Evolutionary conservation across 2,888 invertebrate genomes (phyloP).

Genomic region (Idaea dimidiata): DNA sequence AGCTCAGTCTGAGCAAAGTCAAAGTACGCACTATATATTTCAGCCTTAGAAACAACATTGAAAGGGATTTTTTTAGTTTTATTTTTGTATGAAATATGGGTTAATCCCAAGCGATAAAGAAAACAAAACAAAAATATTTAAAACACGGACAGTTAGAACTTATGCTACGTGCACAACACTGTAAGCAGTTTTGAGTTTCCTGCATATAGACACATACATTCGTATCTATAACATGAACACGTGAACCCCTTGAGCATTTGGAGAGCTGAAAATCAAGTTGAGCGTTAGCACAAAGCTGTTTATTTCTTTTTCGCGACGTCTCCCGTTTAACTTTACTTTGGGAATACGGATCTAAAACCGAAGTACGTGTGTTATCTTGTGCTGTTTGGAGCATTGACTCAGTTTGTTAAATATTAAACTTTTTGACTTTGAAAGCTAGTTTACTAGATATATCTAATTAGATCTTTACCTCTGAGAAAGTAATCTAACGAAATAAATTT

Average conservation of each 20-base stretch:
- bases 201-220: conserved; percentile 13
- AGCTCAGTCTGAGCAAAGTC: too few relatives aligned
- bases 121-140: background rate
- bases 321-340: conserved; percentile 33
- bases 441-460: background rate
- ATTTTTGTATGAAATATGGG: background rate
- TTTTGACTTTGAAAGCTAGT: background rate
- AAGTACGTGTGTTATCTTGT: conserved; percentile 18
- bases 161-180: conserved; percentile 18
- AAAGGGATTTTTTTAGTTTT: too few relatives aligned
- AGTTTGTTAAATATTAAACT: background rate
- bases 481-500: too few relatives aligned
- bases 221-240: conserved; percentile 21
- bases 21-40: too few relatives aligned
- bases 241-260: conserved; percentile 33
- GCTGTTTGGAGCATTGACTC: background rate
- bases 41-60: too few relatives aligned
- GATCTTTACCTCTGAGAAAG: too few relatives aligned
- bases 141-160: background rate
- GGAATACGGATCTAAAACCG: conserved; percentile 29
- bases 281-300: conserved; percentile 41
- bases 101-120: background rate
- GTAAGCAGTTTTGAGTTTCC: conserved; percentile 42
- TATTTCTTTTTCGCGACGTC: conserved; percentile 42
- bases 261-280: conserved; percentile 40